Conservation (phyloP, 2,113 vertebrate genomes). For the Amphilophus citrinellus region DNA sequence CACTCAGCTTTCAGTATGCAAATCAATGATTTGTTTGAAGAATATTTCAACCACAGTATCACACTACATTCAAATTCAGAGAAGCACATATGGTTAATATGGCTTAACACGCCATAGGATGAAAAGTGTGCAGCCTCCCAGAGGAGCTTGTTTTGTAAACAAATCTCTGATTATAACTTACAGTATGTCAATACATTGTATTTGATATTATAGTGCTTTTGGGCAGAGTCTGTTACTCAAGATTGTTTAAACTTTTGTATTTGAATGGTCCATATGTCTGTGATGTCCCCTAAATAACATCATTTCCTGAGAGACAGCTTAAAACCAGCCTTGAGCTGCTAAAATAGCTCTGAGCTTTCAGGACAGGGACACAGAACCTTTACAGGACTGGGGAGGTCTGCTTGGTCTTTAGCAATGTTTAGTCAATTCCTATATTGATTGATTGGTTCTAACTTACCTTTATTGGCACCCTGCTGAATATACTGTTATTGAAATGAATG, state of each 20-base stretch:
- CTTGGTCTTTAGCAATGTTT: too few relatives aligned
- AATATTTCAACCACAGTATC: constrained; percentile 2
- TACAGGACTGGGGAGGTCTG: too few relatives aligned
- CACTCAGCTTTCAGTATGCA: constrained; percentile 12
- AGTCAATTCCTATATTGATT: too few relatives aligned
- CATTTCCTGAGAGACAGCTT: too few relatives aligned
- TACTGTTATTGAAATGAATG: too few relatives aligned
- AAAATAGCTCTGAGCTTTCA: too few relatives aligned
- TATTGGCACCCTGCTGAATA: too few relatives aligned
- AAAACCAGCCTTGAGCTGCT: too few relatives aligned
- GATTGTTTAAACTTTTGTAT: too few relatives aligned
- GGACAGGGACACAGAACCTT: too few relatives aligned
- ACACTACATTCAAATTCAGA: constrained; percentile 1
- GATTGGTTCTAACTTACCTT: too few relatives aligned
- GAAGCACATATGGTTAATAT: constrained; percentile 14
- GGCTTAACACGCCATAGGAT: background rate
- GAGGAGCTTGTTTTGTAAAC: constrained; percentile 18
- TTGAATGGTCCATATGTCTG: background rate
- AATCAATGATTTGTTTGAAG: constrained; percentile 32
- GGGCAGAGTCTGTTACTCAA: background rate
- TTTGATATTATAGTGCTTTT: constrained; percentile 3
- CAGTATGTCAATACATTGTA: constrained; percentile 2
- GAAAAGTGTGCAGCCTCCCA: background rate
- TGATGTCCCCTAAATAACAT: too few relatives aligned
- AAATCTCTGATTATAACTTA: constrained; percentile 13